These are phyloP conservation scores for Pogonomyrmex californicus DNA, from an alignment of 1,140 invertebrate species.

Conservation along the genomic window DNA sequence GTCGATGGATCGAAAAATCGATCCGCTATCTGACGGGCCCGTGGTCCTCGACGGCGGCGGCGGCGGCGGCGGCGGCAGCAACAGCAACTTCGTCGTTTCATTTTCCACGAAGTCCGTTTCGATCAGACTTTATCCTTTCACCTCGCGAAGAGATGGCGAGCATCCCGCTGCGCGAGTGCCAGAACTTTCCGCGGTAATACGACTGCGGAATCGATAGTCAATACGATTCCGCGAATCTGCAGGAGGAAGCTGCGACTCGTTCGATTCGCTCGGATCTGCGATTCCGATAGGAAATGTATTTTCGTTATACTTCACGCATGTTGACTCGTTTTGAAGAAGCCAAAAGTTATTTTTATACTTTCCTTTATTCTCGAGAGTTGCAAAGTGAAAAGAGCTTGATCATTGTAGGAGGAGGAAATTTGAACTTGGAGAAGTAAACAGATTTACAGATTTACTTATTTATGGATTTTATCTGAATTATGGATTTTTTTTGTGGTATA, in stretches of 20 bases:
- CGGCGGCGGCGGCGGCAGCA: too few species aligned
- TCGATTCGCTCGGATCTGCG: not conserved
- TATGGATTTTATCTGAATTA: not conserved
- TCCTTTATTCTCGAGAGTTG: not conserved
- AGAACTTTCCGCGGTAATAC: conserved; percentile 40
- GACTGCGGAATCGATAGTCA: conserved; percentile 36
- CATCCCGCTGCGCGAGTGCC: conserved; percentile 20
- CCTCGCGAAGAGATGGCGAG: conserved; percentile 39
- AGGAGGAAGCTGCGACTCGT: not conserved
- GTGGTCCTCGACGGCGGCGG: not conserved
- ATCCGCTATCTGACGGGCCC: conserved; percentile 1
- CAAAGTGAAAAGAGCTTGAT: not conserved
- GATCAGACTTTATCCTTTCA: conserved; percentile 67
- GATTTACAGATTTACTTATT: not conserved
- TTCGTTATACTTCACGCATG: not conserved
- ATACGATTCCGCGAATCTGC: not conserved
- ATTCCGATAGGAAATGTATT: conserved; percentile 4
- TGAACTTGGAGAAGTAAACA: not conserved
- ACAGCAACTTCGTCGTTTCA: not conserved
- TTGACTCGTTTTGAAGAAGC: not conserved
- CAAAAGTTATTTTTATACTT: conserved; percentile 3
- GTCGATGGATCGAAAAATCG: not conserved
- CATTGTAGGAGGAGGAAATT: not conserved
- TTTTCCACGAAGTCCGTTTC: conserved; percentile 46
- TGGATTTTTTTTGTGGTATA: not conserved